Base-by-base conservation (phyloP, 2,888 invertebrate genomes). In the Drosophila falleni region DNA sequence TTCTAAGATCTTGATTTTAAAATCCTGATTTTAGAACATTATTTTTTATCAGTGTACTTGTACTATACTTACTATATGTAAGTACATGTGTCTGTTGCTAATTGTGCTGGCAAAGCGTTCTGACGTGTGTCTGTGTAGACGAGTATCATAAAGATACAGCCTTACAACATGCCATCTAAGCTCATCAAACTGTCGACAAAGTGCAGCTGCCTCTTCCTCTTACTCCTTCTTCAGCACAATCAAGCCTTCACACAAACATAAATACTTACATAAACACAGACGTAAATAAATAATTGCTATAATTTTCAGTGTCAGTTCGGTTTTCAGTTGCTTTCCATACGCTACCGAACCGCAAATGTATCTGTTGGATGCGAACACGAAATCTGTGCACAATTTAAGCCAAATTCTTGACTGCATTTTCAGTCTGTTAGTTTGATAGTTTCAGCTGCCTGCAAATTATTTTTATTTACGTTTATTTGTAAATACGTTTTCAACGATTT, bases 171-270 rank as follows among this genome's bases (percentile, higher is more conserved):
- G 79, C 61, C 76, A 69, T 54, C 68, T 51, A 15, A 16, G 78
- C 87, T 78, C 75, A 85, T 82, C 80, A 87, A 84, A 72, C 72
- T 84, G 87, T 84, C 87, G 72, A 79, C 81, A 78, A 64, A 78
- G 37, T 74, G 87, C 87, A 87, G 84, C 74, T 82, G 78, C 46
- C 55, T 47, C 31, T 29, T 29, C 9, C 9, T 31, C 33, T 46
- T 13, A 16, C 42, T 50, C 39, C n/a, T 51, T 37, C 26, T 11
- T 9, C 23, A 23, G 19, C 35, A 51, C 37, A 26, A 35, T 23
- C 53, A 54, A 35, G 15, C 51, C 33, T 41, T 26, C 23, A 41
- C 54, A 29, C 39, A 54, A 6, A 37, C 9, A 37, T 42, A 42
- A 15, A 51, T 19, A 35, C 44, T 37, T 41, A 46, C 26, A 42